Evolutionary conservation across 2,797 vertebrate species (phyloP), one percentile per base, ranked within the genome.

Genomic region (Eleutherodactylus coqui): DNA sequence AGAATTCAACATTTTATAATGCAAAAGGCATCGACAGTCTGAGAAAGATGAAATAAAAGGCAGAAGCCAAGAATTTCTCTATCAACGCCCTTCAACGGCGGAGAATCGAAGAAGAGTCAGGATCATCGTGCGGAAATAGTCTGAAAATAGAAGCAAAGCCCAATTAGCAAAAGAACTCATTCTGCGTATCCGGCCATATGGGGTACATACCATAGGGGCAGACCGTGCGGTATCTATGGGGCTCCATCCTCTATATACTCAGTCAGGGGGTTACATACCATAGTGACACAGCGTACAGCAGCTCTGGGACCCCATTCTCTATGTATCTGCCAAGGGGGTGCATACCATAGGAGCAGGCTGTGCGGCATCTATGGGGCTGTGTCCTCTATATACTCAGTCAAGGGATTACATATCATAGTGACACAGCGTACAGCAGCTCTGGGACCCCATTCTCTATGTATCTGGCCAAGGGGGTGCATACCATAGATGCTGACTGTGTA

Each of bases 1-100:
- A 91, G 91, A 92, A 92, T 92, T 93, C 93, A 91, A 92, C 85
- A 91, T 85, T 93, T 94, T 93, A 93, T 92, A 94, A 95, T 93
- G 89, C 91, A 93, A 89, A 89, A 88, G 87, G 88, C 90, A 92
- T 93, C 91, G 88, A 88, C 69, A 85, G 92, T 92, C 93, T 92
- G 89, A 94, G 90, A 69, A 91, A 91, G 91, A 89, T 89, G 89
- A 88, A 53, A 90, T 60, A 88, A 86, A 87, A 92, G 72, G 67
- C 67, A 24, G 85, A 55, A 89, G 82, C 53, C 80, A 76, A 86
- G 82, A 82, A 86, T 86, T 43, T 89, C 92, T 88, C 36, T 75
- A 17, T 58, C 34, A 45, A 45, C 16, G 4, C 9, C 76, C 14
- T 76, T 27, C 45, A 49, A 14, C 51, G 58, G 11, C 29, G 5